These are phyloP conservation scores for Siphamia tubifer DNA, from an alignment of 2,113 vertebrate species.

Conservation along the genomic window DNA sequence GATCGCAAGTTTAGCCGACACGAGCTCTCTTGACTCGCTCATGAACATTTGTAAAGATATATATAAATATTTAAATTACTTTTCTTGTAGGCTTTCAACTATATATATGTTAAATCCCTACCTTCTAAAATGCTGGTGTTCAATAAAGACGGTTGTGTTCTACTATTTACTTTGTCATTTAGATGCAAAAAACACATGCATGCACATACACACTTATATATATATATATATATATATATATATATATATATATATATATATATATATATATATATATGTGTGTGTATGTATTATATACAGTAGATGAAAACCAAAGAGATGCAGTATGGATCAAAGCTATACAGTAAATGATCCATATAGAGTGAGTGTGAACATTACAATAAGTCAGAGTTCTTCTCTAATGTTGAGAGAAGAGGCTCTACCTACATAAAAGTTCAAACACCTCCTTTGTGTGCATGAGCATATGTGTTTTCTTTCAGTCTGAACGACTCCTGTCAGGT, in stretches of 20 bases:
- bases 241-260: not conserved
- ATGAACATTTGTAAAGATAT: slow-evolving; percentile 83
- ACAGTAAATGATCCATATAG: slow-evolving; percentile 38
- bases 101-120: slow-evolving; percentile 82
- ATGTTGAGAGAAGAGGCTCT: slow-evolving; percentile 23
- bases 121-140: slow-evolving; percentile 79
- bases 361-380: slow-evolving; percentile 43
- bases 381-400: slow-evolving; percentile 49
- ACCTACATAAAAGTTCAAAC: slow-evolving; percentile 63
- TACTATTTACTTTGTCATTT: slow-evolving; percentile 65
- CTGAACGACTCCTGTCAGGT: slow-evolving; percentile 60
- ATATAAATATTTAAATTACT: slow-evolving; percentile 86
- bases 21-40: slow-evolving; percentile 63
- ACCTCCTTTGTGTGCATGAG: slow-evolving; percentile 28
- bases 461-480: slow-evolving; percentile 39
- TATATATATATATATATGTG: not conserved
- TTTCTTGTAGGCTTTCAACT: slow-evolving; percentile 83
- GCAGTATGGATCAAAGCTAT: slow-evolving; percentile 35
- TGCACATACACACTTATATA: not conserved
- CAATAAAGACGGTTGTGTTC: slow-evolving; percentile 84
- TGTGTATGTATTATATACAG: too few relatives aligned
- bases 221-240: not conserved
- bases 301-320: slow-evolving; percentile 27
- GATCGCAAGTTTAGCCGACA: slow-evolving; percentile 66
- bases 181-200: slow-evolving; percentile 3